Conservation (phyloP, 2,113 vertebrate species). For the Tauraco erythrolophus region DNA sequence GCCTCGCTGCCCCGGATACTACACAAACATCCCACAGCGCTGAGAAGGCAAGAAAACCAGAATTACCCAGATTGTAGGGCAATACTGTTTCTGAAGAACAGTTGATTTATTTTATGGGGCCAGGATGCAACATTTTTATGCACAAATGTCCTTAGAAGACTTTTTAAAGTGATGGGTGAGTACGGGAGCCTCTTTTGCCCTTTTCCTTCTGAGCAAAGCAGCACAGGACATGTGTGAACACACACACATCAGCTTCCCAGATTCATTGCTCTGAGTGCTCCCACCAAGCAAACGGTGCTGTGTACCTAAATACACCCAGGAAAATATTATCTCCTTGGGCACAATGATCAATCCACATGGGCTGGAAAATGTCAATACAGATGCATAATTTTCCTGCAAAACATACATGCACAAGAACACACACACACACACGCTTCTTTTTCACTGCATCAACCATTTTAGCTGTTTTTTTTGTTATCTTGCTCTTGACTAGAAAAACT, state of each 20-base stretch:
- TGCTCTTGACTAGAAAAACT: background rate
- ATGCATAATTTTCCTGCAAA: background rate
- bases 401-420: background rate
- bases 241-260: background rate
- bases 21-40: background rate
- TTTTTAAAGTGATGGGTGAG: background rate
- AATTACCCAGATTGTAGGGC: background rate
- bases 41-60: background rate
- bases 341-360: background rate
- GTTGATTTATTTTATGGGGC: background rate
- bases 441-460: background rate
- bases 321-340: background rate
- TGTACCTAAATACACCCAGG: background rate
- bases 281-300: background rate
- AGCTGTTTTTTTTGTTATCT: background rate
- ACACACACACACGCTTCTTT: accelerated
- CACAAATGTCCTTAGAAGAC: background rate
- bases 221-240: background rate
- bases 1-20: background rate
- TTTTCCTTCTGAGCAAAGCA: background rate
- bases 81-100: background rate
- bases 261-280: background rate
- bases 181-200: background rate
- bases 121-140: background rate
- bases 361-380: background rate